Evolutionary conservation across 2,113 vertebrate genomes (phyloP).

Genomic region (Dromaius novaehollandiae): DNA sequence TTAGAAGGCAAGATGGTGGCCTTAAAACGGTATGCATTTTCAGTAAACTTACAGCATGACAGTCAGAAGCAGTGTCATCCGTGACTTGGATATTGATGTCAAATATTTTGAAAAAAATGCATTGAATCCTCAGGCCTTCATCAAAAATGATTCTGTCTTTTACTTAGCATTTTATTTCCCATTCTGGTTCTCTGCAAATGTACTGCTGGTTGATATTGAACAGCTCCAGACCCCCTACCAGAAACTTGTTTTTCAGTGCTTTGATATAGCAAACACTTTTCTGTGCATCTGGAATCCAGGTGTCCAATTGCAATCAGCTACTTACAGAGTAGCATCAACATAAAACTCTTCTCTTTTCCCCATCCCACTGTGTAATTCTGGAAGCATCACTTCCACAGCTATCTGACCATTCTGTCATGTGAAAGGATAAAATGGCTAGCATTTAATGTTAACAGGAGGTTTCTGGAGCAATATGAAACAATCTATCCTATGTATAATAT

Average conservation of each 20-base stretch:
- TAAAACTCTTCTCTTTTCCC: not conserved
- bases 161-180: not conserved
- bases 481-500: not conserved
- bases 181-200: not conserved
- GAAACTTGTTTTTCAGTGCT: not conserved
- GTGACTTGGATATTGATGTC: not conserved
- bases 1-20: not conserved
- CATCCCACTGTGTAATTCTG: not conserved
- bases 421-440: not conserved
- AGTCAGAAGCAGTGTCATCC: not conserved
- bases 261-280: not conserved
- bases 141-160: not conserved
- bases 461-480: not conserved
- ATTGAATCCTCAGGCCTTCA: not conserved
- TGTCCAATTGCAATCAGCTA: not conserved
- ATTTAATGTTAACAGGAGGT: not conserved
- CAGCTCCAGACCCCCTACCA: not conserved
- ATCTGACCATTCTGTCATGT: not conserved
- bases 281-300: not conserved
- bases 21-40: not conserved
- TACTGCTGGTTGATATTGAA: not conserved
- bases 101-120: not conserved
- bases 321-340: not conserved
- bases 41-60: not conserved
- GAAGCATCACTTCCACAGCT: not conserved